Conservation (phyloP, 2,888 invertebrate species). For the Pristionchus fissidentatus region DNA sequence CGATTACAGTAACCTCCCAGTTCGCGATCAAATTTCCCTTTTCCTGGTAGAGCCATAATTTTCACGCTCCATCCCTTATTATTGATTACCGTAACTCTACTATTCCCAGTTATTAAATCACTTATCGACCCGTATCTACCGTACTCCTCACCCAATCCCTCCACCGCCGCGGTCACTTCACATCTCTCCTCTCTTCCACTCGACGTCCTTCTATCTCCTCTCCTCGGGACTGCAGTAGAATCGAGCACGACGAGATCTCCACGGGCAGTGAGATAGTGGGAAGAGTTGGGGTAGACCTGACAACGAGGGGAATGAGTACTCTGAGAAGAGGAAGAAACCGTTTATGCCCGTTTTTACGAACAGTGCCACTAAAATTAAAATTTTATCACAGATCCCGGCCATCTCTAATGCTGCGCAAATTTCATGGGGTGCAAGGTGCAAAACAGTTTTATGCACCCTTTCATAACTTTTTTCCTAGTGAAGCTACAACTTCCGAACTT, state of each 20-base stretch:
- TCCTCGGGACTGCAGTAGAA: not conserved
- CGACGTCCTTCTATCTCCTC: not conserved
- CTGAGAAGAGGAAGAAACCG: no score
- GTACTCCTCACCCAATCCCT: conserved; percentile 21
- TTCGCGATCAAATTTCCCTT: not conserved
- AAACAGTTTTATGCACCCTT: no score
- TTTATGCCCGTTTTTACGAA: no score
- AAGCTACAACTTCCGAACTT: no score
- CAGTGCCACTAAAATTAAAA: no score
- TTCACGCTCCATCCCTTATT: not conserved
- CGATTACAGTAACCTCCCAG: not conserved
- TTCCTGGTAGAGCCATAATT: not conserved
- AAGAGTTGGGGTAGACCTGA: conserved; percentile 62
- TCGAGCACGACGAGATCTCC: conserved; percentile 67
- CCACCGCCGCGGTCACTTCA: conserved; percentile 44
- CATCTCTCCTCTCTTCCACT: conserved; percentile 26
- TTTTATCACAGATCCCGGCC: no score
- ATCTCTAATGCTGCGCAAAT: no score
- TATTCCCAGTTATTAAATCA: not conserved
- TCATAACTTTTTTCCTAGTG: no score
- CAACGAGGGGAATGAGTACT: no score
- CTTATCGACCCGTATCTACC: not conserved
- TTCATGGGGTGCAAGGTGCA: no score
- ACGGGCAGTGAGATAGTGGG: conserved; percentile 63
- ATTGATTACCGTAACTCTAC: no score